Evolutionary conservation across 2,113 vertebrate species (phyloP), one percentile per base, ranked within the genome.

Genomic region (Taurulus bubalis): DNA sequence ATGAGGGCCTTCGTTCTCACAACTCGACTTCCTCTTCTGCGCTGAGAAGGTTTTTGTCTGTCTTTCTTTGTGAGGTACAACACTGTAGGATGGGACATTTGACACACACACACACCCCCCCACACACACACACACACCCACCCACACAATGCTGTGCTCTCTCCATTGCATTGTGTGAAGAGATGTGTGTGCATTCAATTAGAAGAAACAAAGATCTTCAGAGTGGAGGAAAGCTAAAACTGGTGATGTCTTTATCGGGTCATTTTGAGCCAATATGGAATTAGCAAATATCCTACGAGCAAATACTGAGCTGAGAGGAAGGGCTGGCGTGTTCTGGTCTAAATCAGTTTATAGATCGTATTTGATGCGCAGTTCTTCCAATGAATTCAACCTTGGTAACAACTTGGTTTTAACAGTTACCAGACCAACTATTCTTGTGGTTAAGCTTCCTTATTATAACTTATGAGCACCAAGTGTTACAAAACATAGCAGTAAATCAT

Each of bases 401-500:
- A 34, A 45, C 67, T 58, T 45, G 24, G 24, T 70, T 69, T 75
- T 24, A 62, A 63, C 26, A 73, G 15, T 24, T 45, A 56, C 45
- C 47, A 32, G 34, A 36, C 49, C 14, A 62, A 71, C 76, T 62
- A 51, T 71, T 67, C 40, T 42, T 38, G 34, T 22, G 45, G 53
- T 64, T 74, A 62, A 0, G 3, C 26, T 71, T 40, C 60, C 47
- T 80, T 73, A 60, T 62, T 71, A 62, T 26, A 67, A 75, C 38
- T 55, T 56, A 75, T 55, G 42, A 71, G 30, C 59, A 74, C 51
- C 74, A 40, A 56, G 51, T 66, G 38, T 85, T 62, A 75, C 64
- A 74, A 85, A 88, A 75, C 38, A 71, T 2, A 42, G 69, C 40
- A 53, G 55, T 78, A 75, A 84, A 84, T 79, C 34, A 1, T 56